Evolutionary conservation across 2,797 vertebrate species (phyloP).

Genomic region (Phoxinus dragarum): DNA sequence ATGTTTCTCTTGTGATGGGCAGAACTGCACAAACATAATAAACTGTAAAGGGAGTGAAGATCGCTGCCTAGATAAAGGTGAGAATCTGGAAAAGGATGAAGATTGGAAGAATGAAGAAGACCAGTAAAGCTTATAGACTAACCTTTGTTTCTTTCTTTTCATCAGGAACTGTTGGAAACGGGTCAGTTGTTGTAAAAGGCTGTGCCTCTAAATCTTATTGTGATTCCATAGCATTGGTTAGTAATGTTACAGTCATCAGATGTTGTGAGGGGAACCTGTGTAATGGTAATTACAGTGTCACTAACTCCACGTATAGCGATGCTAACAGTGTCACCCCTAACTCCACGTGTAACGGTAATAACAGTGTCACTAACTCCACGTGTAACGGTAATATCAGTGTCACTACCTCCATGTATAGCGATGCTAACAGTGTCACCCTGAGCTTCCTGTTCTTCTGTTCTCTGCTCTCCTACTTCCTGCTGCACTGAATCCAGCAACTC

Average conservation of each 20-base stretch:
- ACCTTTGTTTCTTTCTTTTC: background rate
- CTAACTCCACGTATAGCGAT: too few relatives aligned
- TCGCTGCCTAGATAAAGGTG: background rate
- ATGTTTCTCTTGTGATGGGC: background rate
- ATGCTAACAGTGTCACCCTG: background rate
- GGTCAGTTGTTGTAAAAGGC: background rate
- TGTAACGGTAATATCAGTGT: background rate
- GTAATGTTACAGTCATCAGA: background rate
- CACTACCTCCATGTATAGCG: background rate
- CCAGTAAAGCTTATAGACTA: background rate
- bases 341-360: too few relatives aligned
- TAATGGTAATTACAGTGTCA: background rate
- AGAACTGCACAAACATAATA: background rate
- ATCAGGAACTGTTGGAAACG: background rate
- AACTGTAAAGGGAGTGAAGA: background rate
- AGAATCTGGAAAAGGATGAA: background rate
- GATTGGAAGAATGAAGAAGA: background rate
- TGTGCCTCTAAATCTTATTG: background rate
- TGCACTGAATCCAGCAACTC: slow-evolving; percentile 1
- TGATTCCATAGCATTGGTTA: background rate
- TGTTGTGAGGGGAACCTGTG: background rate
- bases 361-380: too few relatives aligned
- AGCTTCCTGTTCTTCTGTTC: slow-evolving; percentile 12
- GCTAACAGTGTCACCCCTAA: accelerated
- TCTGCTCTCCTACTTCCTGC: background rate